Conservation (phyloP, 2,113 vertebrate species). For the Seriola quinqueradiata region DNA sequence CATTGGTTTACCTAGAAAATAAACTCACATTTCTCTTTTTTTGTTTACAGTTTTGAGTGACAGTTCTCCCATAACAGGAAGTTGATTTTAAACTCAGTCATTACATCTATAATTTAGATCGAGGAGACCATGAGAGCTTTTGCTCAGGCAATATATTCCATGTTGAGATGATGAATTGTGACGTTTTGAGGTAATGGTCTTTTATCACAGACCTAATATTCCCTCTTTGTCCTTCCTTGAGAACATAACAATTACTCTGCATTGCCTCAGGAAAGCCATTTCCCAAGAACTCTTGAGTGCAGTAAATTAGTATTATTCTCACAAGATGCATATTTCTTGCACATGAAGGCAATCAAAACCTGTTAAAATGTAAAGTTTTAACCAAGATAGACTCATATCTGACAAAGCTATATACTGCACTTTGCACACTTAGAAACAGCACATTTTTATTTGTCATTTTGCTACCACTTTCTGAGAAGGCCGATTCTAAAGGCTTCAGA, state of each 20-base stretch:
- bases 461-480: neutral
- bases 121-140: neutral
- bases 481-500: neutral
- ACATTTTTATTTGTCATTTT: neutral
- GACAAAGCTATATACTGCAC: too few relatives aligned
- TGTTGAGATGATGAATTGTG: conserved; percentile 25
- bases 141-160: neutral
- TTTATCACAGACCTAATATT: conserved; percentile 15
- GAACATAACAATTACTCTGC: conserved; percentile 31
- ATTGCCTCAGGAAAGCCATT: neutral
- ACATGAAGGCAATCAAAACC: conserved; percentile 2
- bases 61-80: neutral
- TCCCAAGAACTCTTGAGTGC: conserved; percentile 4
- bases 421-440: neutral
- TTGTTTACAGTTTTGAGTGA: neutral
- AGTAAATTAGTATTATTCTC: conserved; percentile 16
- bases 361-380: neutral
- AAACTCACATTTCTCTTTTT: too few relatives aligned
- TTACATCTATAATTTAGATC: neutral
- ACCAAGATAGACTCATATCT: neutral
- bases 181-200: conserved; percentile 32
- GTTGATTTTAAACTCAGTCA: neutral
- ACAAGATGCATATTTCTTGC: neutral
- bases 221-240: conserved; percentile 39
- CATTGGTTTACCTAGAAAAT: too few relatives aligned